Percentiles rank a stretch among this genome's conserved stretches.
Evolutionary conservation across 2,797 vertebrate species (phyloP).

Genomic region (Enteromius argenteus): DNA sequence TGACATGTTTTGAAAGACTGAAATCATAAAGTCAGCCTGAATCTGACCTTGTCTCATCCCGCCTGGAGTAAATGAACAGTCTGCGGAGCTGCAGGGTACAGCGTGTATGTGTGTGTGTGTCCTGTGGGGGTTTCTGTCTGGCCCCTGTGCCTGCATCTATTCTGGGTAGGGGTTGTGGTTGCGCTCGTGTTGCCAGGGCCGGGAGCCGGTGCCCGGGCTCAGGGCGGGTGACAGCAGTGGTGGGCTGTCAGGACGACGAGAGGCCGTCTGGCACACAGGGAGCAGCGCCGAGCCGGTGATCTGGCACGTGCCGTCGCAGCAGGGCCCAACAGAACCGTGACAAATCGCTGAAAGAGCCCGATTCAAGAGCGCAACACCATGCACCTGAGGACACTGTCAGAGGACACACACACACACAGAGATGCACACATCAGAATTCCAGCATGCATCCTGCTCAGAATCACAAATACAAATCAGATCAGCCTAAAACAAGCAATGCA

Average conservation of each 20-base stretch:
- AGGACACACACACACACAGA: constrained; percentile 45
- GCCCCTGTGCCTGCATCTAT: constrained; percentile 82
- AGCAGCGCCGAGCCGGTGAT: constrained; percentile 75
- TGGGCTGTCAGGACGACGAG: constrained; percentile 80
- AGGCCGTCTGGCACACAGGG: constrained; percentile 86
- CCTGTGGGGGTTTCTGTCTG: constrained; percentile 77
- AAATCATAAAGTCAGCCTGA: constrained; percentile 54
- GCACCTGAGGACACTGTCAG: constrained; percentile 86
- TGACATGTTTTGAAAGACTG: not conserved
- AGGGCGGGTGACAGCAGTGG: constrained; percentile 74
- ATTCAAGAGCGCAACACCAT: constrained; percentile 74
- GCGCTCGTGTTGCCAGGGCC: constrained; percentile 70
- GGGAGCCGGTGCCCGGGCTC: constrained; percentile 67
- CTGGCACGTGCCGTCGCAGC: constrained; percentile 89
- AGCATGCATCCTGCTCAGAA: constrained; percentile 10
- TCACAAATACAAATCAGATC: not conserved
- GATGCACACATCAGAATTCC: constrained; percentile 49
- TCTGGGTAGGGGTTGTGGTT: constrained; percentile 71
- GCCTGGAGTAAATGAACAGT: constrained; percentile 83
- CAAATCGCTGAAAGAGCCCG: constrained; percentile 88
- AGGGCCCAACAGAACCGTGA: constrained; percentile 81
- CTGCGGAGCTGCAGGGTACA: constrained; percentile 76
- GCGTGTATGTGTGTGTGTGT: constrained; percentile 37
- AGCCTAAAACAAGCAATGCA: not conserved
- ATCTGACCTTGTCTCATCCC: constrained; percentile 78